phyloP scores from a whole-genome alignment of 2,888 invertebrate genomes.

The Tetrapedia diversipes region DNA sequence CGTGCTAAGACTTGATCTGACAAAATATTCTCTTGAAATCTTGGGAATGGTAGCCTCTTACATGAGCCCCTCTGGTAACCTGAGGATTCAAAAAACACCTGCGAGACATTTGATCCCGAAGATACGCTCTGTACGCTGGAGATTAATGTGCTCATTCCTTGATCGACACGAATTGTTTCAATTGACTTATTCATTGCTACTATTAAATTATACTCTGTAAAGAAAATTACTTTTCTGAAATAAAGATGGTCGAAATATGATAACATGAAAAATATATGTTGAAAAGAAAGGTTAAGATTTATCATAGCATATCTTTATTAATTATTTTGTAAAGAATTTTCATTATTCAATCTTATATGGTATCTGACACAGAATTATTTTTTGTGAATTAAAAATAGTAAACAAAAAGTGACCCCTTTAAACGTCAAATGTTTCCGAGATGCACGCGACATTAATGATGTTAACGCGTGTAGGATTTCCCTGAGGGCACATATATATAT shows the following conservation, averaged over 20 bases:
- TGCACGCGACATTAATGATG: slow-evolving; percentile 32
- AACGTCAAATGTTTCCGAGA: slow-evolving; percentile 7
- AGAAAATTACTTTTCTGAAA: too few species aligned
- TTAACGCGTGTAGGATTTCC: slow-evolving; percentile 46
- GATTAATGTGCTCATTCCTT: too few species aligned
- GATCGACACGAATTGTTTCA: slow-evolving; percentile 21
- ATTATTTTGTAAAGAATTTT: too few species aligned
- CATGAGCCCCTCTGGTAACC: slow-evolving; percentile 24
- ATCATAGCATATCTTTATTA: too few species aligned
- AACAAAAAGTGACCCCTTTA: slow-evolving; percentile 1
- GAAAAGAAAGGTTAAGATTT: too few species aligned
- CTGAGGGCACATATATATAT: slow-evolving; percentile 28
- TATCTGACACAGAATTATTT: too few species aligned
- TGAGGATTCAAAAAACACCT: slow-evolving; percentile 45
- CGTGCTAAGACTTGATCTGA: background rate
- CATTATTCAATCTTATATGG: too few species aligned
- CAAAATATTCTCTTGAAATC: background rate
- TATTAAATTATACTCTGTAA: background rate
- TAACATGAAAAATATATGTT: too few species aligned
- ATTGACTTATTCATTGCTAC: background rate
- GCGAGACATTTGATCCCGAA: slow-evolving; percentile 40
- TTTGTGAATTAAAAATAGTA: too few species aligned
- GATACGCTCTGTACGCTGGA: background rate
- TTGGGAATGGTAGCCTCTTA: background rate
- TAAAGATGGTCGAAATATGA: too few species aligned